Evolutionary conservation across 2,113 vertebrate species (phyloP).

Genomic region (Rhagologus leucostigma): DNA sequence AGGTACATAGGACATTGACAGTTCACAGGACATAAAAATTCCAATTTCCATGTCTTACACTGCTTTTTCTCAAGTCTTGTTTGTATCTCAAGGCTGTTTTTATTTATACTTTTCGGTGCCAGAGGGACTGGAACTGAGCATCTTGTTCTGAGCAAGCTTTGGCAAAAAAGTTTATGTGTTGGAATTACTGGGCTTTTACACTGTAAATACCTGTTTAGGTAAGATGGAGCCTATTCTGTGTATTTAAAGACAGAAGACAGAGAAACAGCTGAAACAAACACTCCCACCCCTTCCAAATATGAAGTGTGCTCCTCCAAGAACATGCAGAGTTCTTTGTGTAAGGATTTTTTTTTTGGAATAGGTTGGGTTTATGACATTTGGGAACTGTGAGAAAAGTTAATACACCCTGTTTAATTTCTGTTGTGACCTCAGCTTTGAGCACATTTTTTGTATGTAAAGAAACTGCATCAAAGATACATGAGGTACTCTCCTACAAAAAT

Average conservation of each 20-base stretch:
- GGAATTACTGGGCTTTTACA: neutral
- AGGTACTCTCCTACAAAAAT: neutral
- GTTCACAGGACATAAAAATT: neutral
- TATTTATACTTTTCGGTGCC: neutral
- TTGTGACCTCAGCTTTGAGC: neutral
- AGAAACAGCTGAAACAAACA: neutral
- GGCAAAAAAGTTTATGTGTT: neutral
- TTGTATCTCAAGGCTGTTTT: neutral
- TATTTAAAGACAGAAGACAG: neutral
- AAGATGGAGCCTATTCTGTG: neutral
- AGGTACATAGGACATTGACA: neutral
- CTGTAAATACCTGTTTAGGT: neutral
- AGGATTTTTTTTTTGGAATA: neutral
- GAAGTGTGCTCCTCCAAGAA: neutral
- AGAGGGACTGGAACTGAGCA: neutral
- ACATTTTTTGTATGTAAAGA: neutral
- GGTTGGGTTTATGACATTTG: neutral
- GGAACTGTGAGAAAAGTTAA: neutral
- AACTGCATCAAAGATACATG: neutral
- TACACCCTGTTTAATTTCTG: neutral
- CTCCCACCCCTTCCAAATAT: neutral
- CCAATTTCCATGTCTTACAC: neutral
- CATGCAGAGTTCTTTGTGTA: neutral
- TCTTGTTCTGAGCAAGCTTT: neutral
- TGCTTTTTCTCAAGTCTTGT: neutral